Conservation (phyloP, 2,888 invertebrate genomes). For the Thecocarcelia acutangulata region DNA sequence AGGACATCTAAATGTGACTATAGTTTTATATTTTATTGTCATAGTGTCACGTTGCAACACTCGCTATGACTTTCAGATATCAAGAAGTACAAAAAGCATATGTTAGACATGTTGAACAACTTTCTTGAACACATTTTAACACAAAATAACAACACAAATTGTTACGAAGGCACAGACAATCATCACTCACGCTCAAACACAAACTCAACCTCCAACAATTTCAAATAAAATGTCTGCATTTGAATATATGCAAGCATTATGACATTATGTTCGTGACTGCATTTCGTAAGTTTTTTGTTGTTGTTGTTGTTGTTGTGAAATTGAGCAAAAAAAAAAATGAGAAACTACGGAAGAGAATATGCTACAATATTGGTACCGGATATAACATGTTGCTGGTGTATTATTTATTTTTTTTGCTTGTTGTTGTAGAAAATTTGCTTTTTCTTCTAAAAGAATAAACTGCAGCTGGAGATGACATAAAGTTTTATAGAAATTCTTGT, state of each 20-base stretch:
- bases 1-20: neutral
- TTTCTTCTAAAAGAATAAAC: conserved; percentile 3
- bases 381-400: conserved; percentile 46
- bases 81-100: neutral
- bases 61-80: neutral
- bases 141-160: conserved; percentile 14
- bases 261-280: conserved; percentile 30
- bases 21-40: neutral
- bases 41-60: conserved; percentile 15
- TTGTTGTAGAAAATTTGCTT: conserved; percentile 17
- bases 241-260: conserved; percentile 11
- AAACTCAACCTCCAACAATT: neutral
- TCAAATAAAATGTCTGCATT: neutral
- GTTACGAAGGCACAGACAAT: neutral
- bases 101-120: conserved; percentile 36
- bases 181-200: neutral
- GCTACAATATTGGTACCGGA: conserved; percentile 31
- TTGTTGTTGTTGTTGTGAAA: neutral
- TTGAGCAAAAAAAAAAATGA: neutral
- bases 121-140: conserved; percentile 18
- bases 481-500: conserved; percentile 20
- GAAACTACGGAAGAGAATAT: conserved; percentile 1
- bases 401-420: neutral
- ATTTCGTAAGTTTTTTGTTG: conserved; percentile 2
- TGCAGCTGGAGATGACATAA: conserved; percentile 33